Conservation (phyloP, 35 echinoderm and acorn worm species). For the Nesometra sesokonis region DNA sequence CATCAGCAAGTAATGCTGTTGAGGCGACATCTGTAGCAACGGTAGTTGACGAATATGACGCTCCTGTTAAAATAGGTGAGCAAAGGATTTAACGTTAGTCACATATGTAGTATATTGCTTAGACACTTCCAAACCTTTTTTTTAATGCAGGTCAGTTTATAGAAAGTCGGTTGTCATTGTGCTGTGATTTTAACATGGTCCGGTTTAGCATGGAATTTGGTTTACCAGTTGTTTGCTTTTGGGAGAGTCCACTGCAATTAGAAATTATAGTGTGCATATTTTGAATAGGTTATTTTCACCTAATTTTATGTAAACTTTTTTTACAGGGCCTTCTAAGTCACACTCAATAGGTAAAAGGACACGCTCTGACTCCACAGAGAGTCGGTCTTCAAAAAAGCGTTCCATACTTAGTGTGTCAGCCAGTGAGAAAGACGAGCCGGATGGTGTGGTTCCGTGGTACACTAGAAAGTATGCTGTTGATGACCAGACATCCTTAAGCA, state of each 20-base stretch:
- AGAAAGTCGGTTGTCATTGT: too few species aligned
- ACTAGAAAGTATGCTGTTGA: not conserved
- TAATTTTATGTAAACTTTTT: not conserved
- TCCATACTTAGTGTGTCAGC: not conserved
- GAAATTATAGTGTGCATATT: too few species aligned
- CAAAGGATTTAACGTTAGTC: not conserved
- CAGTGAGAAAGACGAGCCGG: not conserved
- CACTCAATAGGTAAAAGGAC: not conserved
- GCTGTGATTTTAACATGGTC: too few species aligned
- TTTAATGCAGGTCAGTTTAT: too few species aligned
- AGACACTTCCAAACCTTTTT: not conserved
- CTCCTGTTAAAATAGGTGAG: not conserved
- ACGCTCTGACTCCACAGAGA: not conserved
- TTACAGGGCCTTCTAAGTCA: not conserved
- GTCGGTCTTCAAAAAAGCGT: not conserved
- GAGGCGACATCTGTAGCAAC: not conserved
- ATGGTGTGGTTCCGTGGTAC: not conserved
- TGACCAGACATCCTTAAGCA: not conserved
- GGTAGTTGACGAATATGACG: not conserved
- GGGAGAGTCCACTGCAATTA: too few species aligned
- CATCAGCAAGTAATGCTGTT: not conserved
- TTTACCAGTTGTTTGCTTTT: too few species aligned
- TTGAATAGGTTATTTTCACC: too few species aligned
- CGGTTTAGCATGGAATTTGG: too few species aligned
- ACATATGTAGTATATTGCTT: not conserved